phyloP scores from a whole-genome alignment of 2,888 invertebrate genomes.

The Folsomia candida region DNA sequence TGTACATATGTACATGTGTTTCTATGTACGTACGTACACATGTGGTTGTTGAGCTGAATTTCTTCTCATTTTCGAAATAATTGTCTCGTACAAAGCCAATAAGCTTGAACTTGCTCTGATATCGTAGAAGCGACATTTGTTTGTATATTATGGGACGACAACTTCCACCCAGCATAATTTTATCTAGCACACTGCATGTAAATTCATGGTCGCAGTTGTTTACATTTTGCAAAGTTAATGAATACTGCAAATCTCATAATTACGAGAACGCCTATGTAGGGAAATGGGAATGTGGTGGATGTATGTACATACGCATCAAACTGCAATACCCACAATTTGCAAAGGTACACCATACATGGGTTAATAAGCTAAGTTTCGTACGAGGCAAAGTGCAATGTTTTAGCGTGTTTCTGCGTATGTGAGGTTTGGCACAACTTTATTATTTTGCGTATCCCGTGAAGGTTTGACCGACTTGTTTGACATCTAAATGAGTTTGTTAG shows the following conservation, averaged over 20 bases:
- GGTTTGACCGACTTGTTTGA: constrained; percentile 14
- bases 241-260: no score
- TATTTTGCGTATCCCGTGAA: constrained; percentile 5
- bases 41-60: not conserved
- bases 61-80: not conserved
- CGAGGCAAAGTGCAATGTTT: no score
- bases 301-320: no score
- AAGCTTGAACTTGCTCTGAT: not conserved
- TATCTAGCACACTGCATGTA: not conserved
- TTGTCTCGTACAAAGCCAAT: not conserved
- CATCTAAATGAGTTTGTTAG: not conserved
- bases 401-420: no score
- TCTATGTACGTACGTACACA: no score
- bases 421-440: not conserved
- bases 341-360: not conserved
- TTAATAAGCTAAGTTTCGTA: not conserved
- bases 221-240: no score
- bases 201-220: not conserved
- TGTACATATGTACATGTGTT: no score
- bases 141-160: not conserved
- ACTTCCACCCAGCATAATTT: not conserved
- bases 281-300: no score
- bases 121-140: not conserved
- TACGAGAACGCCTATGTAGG: no score
- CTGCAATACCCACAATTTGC: no score